A percentile compares a stretch with the other conserved stretches of the same genome.
These are phyloP conservation scores for Apostichopus leukothele DNA, from an alignment of 53 echinoderm and acorn worm species.

Conservation along the genomic window DNA sequence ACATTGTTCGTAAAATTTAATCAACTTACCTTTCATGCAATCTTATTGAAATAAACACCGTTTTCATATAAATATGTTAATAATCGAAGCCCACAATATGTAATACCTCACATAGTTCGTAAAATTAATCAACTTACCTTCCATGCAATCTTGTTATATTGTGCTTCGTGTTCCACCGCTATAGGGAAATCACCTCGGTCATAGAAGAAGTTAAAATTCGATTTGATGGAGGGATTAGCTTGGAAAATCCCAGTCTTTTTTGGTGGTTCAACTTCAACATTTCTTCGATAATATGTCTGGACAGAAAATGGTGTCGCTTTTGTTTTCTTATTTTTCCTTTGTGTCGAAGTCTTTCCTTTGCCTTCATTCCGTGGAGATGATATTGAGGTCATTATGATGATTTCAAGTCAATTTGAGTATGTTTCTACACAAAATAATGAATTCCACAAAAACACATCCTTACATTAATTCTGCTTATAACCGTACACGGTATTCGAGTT, in stretches of 20 bases:
- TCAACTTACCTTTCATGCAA: conserved; percentile 92
- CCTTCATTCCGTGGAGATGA: not conserved
- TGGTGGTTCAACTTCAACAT: conserved; percentile 56
- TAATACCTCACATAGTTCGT: too few species aligned
- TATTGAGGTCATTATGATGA: not conserved
- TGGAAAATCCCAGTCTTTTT: conserved; percentile 72
- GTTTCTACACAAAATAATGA: too few species aligned
- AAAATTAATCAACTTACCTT: conserved; percentile 62
- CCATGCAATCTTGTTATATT: conserved; percentile 87
- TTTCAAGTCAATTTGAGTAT: too few species aligned
- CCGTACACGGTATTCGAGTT: too few species aligned
- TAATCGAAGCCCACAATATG: too few species aligned
- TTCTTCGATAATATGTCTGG: conserved; percentile 49
- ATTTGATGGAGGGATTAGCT: conserved; percentile 50
- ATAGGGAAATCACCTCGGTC: conserved; percentile 94
- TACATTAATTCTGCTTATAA: too few species aligned
- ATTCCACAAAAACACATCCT: too few species aligned
- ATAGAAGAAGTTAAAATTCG: conserved; percentile 85
- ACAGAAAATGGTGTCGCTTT: conserved; percentile 18
- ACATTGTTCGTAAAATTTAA: too few species aligned
- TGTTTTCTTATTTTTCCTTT: not conserved
- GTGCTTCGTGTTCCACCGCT: conserved; percentile 81
- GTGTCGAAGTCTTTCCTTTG: not conserved
- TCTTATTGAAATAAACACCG: conserved; percentile 39
- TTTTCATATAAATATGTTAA: too few species aligned